Conservation (phyloP, 2,888 invertebrate species). For the Drosophila ustulata region DNA sequence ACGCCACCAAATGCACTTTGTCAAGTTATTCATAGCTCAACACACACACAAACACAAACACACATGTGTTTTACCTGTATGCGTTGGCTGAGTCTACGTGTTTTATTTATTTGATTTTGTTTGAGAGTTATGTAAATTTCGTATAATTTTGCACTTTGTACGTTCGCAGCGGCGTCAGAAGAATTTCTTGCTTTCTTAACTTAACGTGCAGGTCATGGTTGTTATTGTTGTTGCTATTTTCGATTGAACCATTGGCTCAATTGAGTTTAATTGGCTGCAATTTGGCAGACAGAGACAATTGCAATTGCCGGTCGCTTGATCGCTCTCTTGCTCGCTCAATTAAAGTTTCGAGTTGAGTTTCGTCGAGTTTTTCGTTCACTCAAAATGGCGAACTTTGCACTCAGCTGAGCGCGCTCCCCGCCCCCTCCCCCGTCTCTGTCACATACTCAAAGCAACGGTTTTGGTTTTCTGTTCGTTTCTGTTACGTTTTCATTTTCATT, state of each 20-base stretch:
- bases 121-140: slow-evolving; percentile 56
- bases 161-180: slow-evolving; percentile 39
- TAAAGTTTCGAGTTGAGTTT: slow-evolving; percentile 52
- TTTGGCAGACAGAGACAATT: slow-evolving; percentile 58
- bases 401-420: slow-evolving; percentile 25
- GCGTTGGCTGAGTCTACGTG: slow-evolving; percentile 30
- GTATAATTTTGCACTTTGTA: slow-evolving; percentile 48
- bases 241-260: slow-evolving; percentile 58
- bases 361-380: slow-evolving; percentile 30
- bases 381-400: slow-evolving; percentile 74
- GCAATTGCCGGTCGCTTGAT: slow-evolving; percentile 47
- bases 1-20: slow-evolving; percentile 50
- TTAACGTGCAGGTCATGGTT: slow-evolving; percentile 69
- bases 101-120: slow-evolving; percentile 28
- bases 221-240: slow-evolving; percentile 50
- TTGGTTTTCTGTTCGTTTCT: slow-evolving; percentile 34
- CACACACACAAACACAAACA: slow-evolving; percentile 3
- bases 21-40: slow-evolving; percentile 54
- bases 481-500: slow-evolving; percentile 30
- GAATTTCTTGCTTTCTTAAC: slow-evolving; percentile 36
- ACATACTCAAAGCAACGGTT: slow-evolving; percentile 56
- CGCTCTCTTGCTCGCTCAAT: slow-evolving; percentile 40
- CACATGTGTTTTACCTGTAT: slow-evolving; percentile 9
- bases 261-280: slow-evolving; percentile 80
- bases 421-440: neutral